Percentiles rank a stretch among this genome's conserved stretches.
Evolutionary conservation across 2,797 vertebrate species (phyloP).

Genomic region (Enteromius radiatus): DNA sequence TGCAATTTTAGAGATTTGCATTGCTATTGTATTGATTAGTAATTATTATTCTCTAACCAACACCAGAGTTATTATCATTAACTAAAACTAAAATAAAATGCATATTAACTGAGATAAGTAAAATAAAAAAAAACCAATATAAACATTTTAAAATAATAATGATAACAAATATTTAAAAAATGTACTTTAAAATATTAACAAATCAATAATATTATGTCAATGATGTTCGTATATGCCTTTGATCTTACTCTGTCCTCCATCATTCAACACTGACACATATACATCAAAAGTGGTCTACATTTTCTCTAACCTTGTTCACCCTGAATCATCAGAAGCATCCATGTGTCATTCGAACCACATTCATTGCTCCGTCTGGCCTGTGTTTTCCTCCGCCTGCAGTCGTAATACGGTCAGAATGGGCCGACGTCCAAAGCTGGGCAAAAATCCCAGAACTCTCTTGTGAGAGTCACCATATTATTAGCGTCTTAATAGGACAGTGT

Average conservation of each 20-base stretch:
- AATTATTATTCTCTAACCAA: too few relatives aligned
- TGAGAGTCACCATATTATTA: slow-evolving; percentile 24
- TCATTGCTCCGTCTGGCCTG: not conserved
- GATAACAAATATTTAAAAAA: not conserved
- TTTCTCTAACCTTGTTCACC: not conserved
- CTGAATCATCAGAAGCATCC: slow-evolving; percentile 9
- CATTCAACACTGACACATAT: not conserved
- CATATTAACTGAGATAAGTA: not conserved
- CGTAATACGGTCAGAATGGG: slow-evolving; percentile 6
- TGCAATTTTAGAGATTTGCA: not conserved
- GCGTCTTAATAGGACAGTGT: slow-evolving; percentile 13
- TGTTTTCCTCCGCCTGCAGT: not conserved
- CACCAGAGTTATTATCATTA: not conserved
- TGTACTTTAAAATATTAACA: not conserved
- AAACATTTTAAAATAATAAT: not conserved
- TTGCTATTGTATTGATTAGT: not conserved
- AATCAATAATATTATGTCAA: not conserved
- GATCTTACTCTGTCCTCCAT: not conserved
- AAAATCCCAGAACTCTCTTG: slow-evolving; percentile 23
- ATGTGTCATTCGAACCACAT: not conserved
- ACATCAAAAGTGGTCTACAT: not conserved
- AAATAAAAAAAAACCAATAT: not conserved
- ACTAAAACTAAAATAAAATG: not conserved
- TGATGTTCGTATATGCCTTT: too few relatives aligned
- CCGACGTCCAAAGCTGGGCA: slow-evolving; percentile 32